These are phyloP conservation scores for Scotopteryx bipunctaria DNA, from an alignment of 2,888 invertebrate genomes.

Conservation along the genomic window DNA sequence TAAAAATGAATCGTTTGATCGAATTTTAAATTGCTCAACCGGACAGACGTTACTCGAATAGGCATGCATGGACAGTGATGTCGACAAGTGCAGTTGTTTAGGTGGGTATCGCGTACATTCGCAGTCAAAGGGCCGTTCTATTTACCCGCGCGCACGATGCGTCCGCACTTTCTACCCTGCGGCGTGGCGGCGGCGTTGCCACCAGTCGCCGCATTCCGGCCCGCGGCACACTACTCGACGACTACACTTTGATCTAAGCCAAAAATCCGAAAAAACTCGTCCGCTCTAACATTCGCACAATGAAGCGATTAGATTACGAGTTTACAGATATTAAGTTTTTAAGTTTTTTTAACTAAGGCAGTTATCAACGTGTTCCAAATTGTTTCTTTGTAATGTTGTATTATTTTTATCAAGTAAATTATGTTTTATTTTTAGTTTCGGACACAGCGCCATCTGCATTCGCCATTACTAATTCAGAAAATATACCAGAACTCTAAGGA, in stretches of 20 bases:
- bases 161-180: constrained; percentile 65
- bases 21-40: background rate
- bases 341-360: background rate
- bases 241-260: too few relatives aligned
- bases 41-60: background rate
- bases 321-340: constrained; percentile 5
- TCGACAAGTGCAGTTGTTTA: constrained; percentile 8
- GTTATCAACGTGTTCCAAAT: too few relatives aligned
- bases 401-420: too few relatives aligned
- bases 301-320: too few relatives aligned
- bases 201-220: constrained; percentile 55
- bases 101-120: constrained; percentile 18
- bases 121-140: constrained; percentile 42
- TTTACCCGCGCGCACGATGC: constrained; percentile 26
- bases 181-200: constrained; percentile 53
- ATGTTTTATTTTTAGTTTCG: too few relatives aligned
- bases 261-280: too few relatives aligned
- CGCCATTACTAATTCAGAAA: too few relatives aligned
- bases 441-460: too few relatives aligned
- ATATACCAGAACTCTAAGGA: too few relatives aligned
- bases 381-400: too few relatives aligned
- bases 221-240: constrained; percentile 38
- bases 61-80: background rate
- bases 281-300: constrained; percentile 1
- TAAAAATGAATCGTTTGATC: background rate